Conservation (phyloP, 2,888 invertebrate species). For the Poecilus cupreus region DNA sequence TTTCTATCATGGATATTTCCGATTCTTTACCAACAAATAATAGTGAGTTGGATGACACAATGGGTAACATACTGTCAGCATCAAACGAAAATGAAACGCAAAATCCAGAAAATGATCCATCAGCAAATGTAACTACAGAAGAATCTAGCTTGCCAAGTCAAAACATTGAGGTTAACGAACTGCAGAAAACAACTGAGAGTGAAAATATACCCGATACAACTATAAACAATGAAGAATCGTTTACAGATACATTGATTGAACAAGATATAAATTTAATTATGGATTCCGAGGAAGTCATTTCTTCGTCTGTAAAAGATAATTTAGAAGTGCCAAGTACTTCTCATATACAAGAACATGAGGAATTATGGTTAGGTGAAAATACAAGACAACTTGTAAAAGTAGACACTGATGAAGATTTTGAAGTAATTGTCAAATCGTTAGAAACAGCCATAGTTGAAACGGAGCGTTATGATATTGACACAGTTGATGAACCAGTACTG, state of each 20-base stretch:
- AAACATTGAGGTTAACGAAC: constrained; percentile 36
- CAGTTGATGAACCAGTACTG: constrained; percentile 11
- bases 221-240: not conserved
- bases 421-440: constrained; percentile 54
- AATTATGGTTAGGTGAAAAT: constrained; percentile 44
- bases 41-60: constrained; percentile 61
- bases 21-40: not conserved
- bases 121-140: not conserved
- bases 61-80: constrained; percentile 68
- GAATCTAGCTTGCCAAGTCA: not conserved
- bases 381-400: constrained; percentile 35
- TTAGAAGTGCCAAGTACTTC: not conserved
- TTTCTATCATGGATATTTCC: constrained; percentile 37
- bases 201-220: not conserved
- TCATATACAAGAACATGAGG: constrained; percentile 46
- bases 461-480: constrained; percentile 47
- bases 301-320: not conserved
- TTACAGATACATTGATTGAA: not conserved
- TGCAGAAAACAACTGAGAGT: not conserved
- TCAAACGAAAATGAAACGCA: constrained; percentile 66
- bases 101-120: constrained; percentile 55
- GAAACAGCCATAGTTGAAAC: constrained; percentile 55
- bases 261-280: constrained; percentile 33
- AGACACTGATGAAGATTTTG: constrained; percentile 54
- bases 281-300: not conserved